Evolutionary conservation across 2,113 vertebrate species (phyloP).

Genomic region (Mustelus asterias): DNA sequence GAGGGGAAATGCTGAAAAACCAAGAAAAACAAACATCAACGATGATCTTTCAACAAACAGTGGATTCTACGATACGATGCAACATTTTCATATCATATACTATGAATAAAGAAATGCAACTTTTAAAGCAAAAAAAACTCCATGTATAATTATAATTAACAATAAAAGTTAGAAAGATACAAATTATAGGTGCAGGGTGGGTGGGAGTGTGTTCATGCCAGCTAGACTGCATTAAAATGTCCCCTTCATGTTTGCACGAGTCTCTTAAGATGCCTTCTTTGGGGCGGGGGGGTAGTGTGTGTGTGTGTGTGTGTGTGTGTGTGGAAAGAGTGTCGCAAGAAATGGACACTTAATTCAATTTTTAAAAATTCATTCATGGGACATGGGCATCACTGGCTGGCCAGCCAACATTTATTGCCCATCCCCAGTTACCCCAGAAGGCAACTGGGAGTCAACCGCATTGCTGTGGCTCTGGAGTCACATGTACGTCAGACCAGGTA

Average conservation of each 20-base stretch:
- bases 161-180: background rate
- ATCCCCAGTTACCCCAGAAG: too few species aligned
- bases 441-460: too few species aligned
- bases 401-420: too few species aligned
- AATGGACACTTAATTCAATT: background rate
- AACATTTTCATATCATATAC: background rate
- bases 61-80: background rate
- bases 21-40: background rate
- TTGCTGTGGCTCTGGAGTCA: too few species aligned
- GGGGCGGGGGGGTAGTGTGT: too few species aligned
- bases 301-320: too few species aligned
- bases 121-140: too few species aligned
- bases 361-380: too few species aligned
- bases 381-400: too few species aligned
- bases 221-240: background rate
- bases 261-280: too few species aligned
- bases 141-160: background rate
- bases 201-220: background rate
- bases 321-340: too few species aligned
- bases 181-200: background rate
- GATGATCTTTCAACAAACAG: background rate
- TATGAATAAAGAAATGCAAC: background rate
- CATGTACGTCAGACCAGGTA: too few species aligned
- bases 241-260: background rate
- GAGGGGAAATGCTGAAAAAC: background rate